Evolutionary conservation across 2,888 invertebrate species (phyloP).

Genomic region (Mythimna albipuncta): DNA sequence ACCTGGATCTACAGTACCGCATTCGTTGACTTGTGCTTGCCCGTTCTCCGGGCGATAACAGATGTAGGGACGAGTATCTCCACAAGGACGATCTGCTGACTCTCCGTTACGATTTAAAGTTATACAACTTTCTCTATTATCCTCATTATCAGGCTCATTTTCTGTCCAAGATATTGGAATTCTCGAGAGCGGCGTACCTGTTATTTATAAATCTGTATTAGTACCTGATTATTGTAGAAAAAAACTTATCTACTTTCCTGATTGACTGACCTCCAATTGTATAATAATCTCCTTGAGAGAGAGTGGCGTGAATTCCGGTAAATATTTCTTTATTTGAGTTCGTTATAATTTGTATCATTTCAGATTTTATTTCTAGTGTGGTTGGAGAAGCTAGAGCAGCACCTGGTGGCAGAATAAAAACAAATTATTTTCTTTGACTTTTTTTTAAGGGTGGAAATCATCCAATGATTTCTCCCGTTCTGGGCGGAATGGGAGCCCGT

Average conservation of each 20-base stretch:
- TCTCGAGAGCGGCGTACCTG: conserved; percentile 53
- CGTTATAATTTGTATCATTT: conserved; percentile 41
- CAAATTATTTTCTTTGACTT: neutral
- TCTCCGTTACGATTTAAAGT: conserved; percentile 47
- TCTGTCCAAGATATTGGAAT: conserved; percentile 51
- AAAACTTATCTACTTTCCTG: neutral
- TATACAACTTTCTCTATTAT: conserved; percentile 59
- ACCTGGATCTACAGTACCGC: conserved; percentile 57
- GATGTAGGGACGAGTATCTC: conserved; percentile 49
- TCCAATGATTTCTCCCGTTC: too few relatives aligned
- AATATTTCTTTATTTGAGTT: conserved; percentile 27
- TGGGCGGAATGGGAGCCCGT: too few relatives aligned
- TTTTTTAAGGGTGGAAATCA: too few relatives aligned
- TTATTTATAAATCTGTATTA: neutral
- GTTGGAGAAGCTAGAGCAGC: conserved; percentile 46
- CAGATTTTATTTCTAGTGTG: conserved; percentile 18
- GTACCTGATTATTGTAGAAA: neutral
- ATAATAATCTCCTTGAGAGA: conserved; percentile 49
- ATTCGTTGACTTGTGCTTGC: conserved; percentile 25
- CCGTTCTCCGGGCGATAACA: conserved; percentile 44
- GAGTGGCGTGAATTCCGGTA: conserved; percentile 55
- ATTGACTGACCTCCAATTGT: conserved; percentile 38
- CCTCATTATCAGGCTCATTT: conserved; percentile 58
- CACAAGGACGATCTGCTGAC: conserved; percentile 48
- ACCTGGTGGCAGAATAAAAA: conserved; percentile 25